Base-by-base conservation (phyloP, 2,888 invertebrate genomes). In the Trichacis sp. region DNA sequence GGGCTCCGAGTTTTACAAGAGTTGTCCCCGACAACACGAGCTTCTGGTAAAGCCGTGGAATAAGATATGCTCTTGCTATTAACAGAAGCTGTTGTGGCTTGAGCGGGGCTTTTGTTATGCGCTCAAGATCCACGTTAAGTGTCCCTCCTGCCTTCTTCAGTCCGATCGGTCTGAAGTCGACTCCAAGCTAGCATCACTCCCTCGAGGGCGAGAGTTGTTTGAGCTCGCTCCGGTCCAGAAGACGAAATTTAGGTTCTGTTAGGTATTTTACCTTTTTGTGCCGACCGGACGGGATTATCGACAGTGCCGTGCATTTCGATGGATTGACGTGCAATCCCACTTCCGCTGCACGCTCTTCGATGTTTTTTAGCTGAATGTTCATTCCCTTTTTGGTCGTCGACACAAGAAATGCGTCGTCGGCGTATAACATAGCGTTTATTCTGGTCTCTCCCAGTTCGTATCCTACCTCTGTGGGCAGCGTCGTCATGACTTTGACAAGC, bases 31-130 rank as follows among this genome's bases (percentile, higher is more conserved):
- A 81, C 2, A 84, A 46, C 45, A 78, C 79, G 9, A 85, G 45
- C 2, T 59, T 59, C 62, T 85, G 84, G 42, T 78, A 63, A 62
- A 77, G 79, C 43, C 79, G 73, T 11, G 84, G 84, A n/a, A 85
- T 66, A 30, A 85, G 73, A 72, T 82, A 75, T 1, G 60, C 72
- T 61, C 81, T 69, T 42, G 85, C 61, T 0, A 82, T 62, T 42
- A 78, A 73, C 6, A 84, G 50, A 66, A 81, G 73, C 59, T 85
- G 84, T 52, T 80, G 80, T 2, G 83, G 84, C 62, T 84, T 84
- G 8, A 85, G 70, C 0, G 83, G 80, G 0, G 81, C 77, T 46
- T 68, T 61, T n/a, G n/a, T n/a, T n/a, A n/a, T n/a, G n/a, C n/a
- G n/a, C n/a, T n/a, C n/a, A 42, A 14, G 3, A 3, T 24, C 24